Evolutionary conservation across 2,797 vertebrate species (phyloP).

Genomic region (Sparus aurata): DNA sequence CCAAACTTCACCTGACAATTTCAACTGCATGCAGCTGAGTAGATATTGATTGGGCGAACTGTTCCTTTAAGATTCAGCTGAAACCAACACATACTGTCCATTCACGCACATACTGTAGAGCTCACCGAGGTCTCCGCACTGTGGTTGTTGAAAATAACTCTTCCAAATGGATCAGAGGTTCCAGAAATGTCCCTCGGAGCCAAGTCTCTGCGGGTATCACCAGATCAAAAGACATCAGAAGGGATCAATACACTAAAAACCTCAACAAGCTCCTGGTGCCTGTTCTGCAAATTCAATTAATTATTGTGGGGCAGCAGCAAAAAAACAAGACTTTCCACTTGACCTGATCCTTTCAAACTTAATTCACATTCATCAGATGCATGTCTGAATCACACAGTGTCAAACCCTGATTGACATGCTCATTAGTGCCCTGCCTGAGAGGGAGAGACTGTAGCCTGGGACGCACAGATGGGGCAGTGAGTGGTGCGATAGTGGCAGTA

Average conservation of each 20-base stretch:
- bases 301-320: background rate
- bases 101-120: background rate
- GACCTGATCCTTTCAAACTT: conserved; percentile 47
- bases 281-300: conserved; percentile 25
- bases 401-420: conserved; percentile 64
- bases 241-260: conserved; percentile 27
- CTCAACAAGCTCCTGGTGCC: conserved; percentile 18
- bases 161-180: conserved; percentile 93
- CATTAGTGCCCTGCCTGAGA: conserved; percentile 63
- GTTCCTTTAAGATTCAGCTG: background rate
- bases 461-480: conserved; percentile 74
- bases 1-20: no score
- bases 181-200: conserved; percentile 92
- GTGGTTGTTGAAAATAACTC: conserved; percentile 90
- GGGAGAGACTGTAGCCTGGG: conserved; percentile 52
- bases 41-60: no score
- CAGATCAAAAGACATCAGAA: conserved; percentile 39
- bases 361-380: conserved; percentile 33
- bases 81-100: conserved; percentile 14
- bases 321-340: conserved; percentile 21
- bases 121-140: conserved; percentile 92
- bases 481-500: conserved; percentile 62
- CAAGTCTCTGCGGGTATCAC: conserved; percentile 86
- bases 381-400: conserved; percentile 59
- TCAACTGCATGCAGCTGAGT: no score